These are phyloP conservation scores for Agrotis ipsilon DNA, from an alignment of 2,888 invertebrate genomes.

Conservation along the genomic window DNA sequence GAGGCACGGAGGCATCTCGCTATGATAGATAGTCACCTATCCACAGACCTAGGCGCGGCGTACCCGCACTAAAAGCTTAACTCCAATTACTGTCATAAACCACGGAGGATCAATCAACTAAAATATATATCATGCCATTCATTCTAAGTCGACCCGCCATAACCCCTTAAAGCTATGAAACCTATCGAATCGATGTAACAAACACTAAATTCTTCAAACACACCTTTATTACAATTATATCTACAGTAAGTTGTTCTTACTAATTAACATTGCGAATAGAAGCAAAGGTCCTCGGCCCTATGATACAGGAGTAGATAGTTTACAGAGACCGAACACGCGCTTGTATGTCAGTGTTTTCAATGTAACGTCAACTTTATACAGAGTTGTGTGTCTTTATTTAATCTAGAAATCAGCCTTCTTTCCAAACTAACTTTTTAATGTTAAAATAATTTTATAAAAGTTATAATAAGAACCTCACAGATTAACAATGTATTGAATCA, in stretches of 20 bases:
- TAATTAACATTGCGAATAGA: conserved; percentile 42
- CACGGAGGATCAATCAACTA: not conserved
- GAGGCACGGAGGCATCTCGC: no score
- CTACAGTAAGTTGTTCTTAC: conserved; percentile 22
- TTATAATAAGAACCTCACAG: no score
- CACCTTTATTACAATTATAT: conserved; percentile 38
- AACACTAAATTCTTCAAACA: conserved; percentile 8
- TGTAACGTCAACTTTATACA: not conserved
- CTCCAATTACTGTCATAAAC: not conserved
- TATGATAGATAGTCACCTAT: no score
- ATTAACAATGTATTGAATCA: no score
- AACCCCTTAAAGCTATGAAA: no score
- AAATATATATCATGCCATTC: not conserved
- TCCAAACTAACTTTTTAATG: no score
- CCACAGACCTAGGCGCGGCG: no score
- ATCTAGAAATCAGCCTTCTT: no score
- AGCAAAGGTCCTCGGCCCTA: conserved; percentile 27
- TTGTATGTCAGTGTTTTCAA: not conserved
- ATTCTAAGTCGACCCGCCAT: not conserved
- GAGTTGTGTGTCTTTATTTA: not conserved
- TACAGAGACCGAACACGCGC: not conserved
- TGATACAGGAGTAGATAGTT: conserved; percentile 7
- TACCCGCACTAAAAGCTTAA: not conserved
- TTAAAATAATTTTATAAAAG: no score
- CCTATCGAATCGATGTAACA: no score